Evolutionary conservation across 1,140 invertebrate genomes (phyloP).

Genomic region (Pseudomyrmex flavicornis): DNA sequence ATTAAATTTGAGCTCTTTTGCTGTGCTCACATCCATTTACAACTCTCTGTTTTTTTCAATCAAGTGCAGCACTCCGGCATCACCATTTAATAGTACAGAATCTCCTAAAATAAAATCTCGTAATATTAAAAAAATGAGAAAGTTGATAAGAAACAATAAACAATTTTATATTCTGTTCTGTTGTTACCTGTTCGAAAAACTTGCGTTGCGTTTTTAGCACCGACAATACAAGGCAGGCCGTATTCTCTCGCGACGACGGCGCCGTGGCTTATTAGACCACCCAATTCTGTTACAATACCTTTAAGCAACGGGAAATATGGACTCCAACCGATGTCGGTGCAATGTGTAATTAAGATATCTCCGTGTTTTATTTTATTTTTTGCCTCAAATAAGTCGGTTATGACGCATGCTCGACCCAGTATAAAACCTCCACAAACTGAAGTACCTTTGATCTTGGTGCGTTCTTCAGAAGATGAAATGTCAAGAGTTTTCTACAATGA

Average conservation of each 20-base stretch:
- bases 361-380: constrained; percentile 84
- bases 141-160: background rate
- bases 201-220: constrained; percentile 88
- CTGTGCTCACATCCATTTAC: background rate
- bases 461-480: background rate
- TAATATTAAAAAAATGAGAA: background rate
- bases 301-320: constrained; percentile 93
- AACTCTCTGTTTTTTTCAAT: constrained; percentile 29
- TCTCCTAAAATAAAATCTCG: constrained; percentile 61
- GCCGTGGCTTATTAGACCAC: constrained; percentile 94
- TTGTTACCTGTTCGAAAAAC: constrained; percentile 89
- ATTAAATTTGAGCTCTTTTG: background rate
- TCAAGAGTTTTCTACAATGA: constrained; percentile 27
- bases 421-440: constrained; percentile 90
- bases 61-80: constrained; percentile 60
- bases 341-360: constrained; percentile 92
- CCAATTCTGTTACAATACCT: constrained; percentile 94
- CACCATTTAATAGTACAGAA: constrained; percentile 63
- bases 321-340: constrained; percentile 94
- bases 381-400: constrained; percentile 85
- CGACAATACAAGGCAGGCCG: constrained; percentile 93
- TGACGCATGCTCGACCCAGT: constrained; percentile 89
- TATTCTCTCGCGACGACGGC: constrained; percentile 96
- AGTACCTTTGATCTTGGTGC: constrained; percentile 86
- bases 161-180: no score